Percentiles rank a stretch among this genome's conserved stretches.
These are phyloP conservation scores for Butorides virescens DNA, from an alignment of 2,113 vertebrate species.

Conservation along the genomic window DNA sequence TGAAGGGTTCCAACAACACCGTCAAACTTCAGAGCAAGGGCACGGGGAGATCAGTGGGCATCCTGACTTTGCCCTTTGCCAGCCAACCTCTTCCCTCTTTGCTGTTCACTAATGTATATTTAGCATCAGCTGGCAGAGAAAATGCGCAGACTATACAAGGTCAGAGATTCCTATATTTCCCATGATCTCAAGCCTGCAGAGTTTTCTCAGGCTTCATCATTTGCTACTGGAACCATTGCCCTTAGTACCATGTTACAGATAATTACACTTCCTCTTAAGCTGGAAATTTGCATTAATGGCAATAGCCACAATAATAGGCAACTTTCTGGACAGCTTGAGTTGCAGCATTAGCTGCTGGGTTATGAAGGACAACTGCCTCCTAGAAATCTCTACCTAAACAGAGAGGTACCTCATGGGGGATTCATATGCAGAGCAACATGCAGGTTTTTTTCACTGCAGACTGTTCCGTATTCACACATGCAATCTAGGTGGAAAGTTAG, in stretches of 20 bases:
- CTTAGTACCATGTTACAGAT: not conserved
- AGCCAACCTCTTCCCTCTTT: not conserved
- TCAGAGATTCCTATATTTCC: not conserved
- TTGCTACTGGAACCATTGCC: not conserved
- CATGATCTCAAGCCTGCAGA: not conserved
- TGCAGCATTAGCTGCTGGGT: not conserved
- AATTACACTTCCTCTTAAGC: not conserved
- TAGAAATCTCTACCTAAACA: not conserved
- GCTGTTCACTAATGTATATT: not conserved
- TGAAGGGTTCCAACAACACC: not conserved
- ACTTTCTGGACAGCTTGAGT: not conserved
- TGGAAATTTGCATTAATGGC: not conserved
- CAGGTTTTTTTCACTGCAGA: not conserved
- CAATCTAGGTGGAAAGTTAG: not conserved
- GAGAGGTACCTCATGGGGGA: not conserved
- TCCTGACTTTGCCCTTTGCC: not conserved
- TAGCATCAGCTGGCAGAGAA: not conserved
- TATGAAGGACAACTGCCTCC: not conserved
- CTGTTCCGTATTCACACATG: not conserved
- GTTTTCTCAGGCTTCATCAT: not conserved
- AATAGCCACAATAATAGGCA: not conserved
- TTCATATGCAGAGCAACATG: not conserved
- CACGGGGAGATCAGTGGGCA: not conserved
- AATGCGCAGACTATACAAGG: not conserved
- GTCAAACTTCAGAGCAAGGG: not conserved